These are phyloP conservation scores for Drosophila prolongata DNA, from an alignment of 2,888 invertebrate genomes.

Conservation along the genomic window DNA sequence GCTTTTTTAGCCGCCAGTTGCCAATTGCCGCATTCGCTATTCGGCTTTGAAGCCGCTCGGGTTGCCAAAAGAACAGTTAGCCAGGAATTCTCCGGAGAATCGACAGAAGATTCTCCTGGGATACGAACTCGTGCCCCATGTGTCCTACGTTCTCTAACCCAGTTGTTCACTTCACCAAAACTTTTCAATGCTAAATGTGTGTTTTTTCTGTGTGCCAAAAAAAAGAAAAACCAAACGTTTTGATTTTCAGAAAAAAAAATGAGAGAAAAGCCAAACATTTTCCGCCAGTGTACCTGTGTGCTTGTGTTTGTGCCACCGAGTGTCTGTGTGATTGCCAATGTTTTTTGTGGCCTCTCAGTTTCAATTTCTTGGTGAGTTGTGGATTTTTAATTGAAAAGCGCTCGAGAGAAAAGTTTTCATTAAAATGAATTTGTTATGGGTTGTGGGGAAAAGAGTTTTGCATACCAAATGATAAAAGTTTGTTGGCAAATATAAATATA, in stretches of 20 bases:
- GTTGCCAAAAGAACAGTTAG: slow-evolving; percentile 56
- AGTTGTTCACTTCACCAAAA: slow-evolving; percentile 2
- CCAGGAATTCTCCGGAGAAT: slow-evolving; percentile 32
- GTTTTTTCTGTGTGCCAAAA: slow-evolving; percentile 25
- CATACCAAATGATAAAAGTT: not conserved
- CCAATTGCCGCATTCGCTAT: slow-evolving; percentile 81
- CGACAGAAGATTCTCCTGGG: slow-evolving; percentile 23
- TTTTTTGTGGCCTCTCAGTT: slow-evolving; percentile 12
- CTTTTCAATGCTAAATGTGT: slow-evolving; percentile 5
- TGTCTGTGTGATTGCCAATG: slow-evolving; percentile 9
- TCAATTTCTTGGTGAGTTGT: slow-evolving; percentile 34
- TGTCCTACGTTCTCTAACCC: slow-evolving; percentile 12
- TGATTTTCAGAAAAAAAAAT: not conserved
- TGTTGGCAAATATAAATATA: not conserved
- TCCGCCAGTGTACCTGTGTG: slow-evolving; percentile 20
- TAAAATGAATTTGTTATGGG: not conserved
- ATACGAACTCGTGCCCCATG: slow-evolving; percentile 13
- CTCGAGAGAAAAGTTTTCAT: not conserved
- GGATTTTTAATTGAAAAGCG: slow-evolving; percentile 9
- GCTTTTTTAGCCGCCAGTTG: slow-evolving; percentile 72
- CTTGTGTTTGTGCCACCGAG: slow-evolving; percentile 25
- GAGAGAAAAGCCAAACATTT: slow-evolving; percentile 33
- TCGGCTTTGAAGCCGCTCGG: slow-evolving; percentile 80
- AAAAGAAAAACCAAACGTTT: slow-evolving; percentile 3
- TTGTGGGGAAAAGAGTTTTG: not conserved